Evolutionary conservation across 2,113 vertebrate species (phyloP).

Genomic region (Promerops cafer): DNA sequence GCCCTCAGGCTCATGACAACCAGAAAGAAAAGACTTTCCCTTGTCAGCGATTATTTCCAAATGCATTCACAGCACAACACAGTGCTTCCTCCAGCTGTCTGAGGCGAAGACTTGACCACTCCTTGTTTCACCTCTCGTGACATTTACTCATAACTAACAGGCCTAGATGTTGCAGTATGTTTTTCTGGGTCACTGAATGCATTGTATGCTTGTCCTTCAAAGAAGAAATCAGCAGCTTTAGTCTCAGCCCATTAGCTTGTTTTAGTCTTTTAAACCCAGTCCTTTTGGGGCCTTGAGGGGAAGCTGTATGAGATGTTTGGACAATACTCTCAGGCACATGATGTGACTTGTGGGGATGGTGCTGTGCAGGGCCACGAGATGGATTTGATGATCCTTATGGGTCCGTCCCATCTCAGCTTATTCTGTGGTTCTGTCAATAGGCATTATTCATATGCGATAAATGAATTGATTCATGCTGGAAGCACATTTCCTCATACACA

Average conservation of each 20-base stretch:
- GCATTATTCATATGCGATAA: background rate
- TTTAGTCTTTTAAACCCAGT: background rate
- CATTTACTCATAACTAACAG: background rate
- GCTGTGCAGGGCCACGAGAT: background rate
- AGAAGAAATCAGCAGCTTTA: background rate
- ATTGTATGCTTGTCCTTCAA: constrained; percentile 20
- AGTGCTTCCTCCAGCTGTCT: background rate
- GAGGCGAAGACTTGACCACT: background rate
- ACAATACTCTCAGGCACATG: no score
- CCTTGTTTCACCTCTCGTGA: background rate
- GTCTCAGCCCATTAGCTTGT: background rate
- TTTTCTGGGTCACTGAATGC: constrained; percentile 18
- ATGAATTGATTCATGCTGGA: background rate
- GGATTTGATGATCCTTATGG: background rate
- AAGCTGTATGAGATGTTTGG: accelerated
- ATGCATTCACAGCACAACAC: background rate
- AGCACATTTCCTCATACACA: accelerated
- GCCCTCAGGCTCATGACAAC: background rate
- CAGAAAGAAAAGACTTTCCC: background rate
- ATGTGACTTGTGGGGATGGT: background rate
- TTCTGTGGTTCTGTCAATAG: background rate
- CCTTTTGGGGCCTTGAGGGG: background rate
- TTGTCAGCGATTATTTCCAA: background rate
- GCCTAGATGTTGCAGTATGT: background rate
- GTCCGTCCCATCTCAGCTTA: background rate